Percentiles rank a stretch among this genome's conserved stretches.
phyloP scores from a whole-genome alignment of 2,888 invertebrate genomes.

The Calameuta filiformis region DNA sequence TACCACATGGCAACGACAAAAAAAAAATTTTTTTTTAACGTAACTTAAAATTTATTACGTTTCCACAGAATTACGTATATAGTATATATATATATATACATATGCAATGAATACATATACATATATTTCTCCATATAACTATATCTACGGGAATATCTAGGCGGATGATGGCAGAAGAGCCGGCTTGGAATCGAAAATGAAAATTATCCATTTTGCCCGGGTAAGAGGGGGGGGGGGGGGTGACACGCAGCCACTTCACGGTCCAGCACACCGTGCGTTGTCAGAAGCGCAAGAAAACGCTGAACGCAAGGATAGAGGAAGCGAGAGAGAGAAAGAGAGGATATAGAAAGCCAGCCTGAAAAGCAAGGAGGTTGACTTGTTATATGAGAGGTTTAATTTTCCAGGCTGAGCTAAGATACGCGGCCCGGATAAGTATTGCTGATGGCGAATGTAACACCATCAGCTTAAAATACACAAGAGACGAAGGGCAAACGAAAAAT shows the following conservation, averaged over 20 bases:
- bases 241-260: constrained; percentile 4
- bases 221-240: not conserved
- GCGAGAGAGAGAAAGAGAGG: not conserved
- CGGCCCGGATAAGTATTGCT: constrained; percentile 16
- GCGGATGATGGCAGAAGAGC: not conserved
- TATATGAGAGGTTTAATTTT: constrained; percentile 25
- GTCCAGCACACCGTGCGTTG: constrained; percentile 1
- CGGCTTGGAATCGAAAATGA: not conserved
- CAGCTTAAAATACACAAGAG: not conserved
- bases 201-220: not conserved
- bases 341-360: not conserved
- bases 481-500: not conserved
- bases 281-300: constrained; percentile 34
- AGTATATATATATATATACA: not conserved
- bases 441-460: not conserved
- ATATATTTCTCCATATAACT: too few relatives aligned
- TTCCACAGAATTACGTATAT: not conserved
- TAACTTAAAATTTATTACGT: not conserved
- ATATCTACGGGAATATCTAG: not conserved
- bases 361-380: constrained; percentile 20
- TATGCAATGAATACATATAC: not conserved
- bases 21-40: not conserved
- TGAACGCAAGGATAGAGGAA: constrained; percentile 24
- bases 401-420: constrained; percentile 16
- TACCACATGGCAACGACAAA: not conserved